Evolutionary conservation across 2,113 vertebrate genomes (phyloP).

Genomic region (Passer domesticus): DNA sequence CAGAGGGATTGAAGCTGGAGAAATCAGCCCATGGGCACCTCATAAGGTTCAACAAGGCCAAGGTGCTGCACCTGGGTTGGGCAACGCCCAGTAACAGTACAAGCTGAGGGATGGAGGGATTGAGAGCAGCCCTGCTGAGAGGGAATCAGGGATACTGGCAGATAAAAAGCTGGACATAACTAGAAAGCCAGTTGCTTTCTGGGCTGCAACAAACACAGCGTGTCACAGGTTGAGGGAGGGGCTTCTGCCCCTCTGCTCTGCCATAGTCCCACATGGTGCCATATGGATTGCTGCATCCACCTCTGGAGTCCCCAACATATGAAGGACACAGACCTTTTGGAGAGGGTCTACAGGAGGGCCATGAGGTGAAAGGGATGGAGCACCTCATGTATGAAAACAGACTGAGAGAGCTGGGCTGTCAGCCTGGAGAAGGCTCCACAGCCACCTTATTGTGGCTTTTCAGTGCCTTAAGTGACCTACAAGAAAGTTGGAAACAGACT

Average conservation of each 20-base stretch:
- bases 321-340: neutral
- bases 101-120: neutral
- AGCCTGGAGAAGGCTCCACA: neutral
- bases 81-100: neutral
- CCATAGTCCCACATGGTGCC: neutral
- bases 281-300: neutral
- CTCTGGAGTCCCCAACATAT: neutral
- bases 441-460: rapidly evolving
- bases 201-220: neutral
- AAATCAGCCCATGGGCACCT: neutral
- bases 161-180: neutral
- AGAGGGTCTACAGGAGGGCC: neutral
- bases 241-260: neutral
- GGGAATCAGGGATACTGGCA: rapidly evolving
- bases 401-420: neutral
- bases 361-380: neutral
- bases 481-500: neutral
- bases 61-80: neutral
- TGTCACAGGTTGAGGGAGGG: neutral
- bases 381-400: neutral
- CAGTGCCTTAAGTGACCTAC: neutral
- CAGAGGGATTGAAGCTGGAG: neutral
- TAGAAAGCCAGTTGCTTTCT: neutral
- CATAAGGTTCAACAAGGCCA: neutral
- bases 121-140: neutral